These are phyloP conservation scores for Drosophila mimetica DNA, from an alignment of 2,888 invertebrate species.

Conservation along the genomic window DNA sequence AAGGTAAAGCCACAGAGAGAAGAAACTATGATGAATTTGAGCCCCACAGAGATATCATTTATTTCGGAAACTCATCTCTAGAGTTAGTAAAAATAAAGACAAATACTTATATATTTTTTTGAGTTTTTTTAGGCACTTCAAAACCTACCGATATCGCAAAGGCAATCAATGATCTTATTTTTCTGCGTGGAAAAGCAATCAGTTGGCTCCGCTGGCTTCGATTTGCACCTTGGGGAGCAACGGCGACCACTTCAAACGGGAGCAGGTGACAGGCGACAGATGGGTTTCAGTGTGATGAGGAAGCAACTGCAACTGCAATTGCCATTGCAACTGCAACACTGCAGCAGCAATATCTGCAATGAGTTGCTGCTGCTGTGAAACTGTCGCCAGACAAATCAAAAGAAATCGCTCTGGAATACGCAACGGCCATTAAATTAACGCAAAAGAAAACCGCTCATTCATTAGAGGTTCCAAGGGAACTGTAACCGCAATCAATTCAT, in stretches of 20 bases:
- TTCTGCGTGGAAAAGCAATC: constrained; percentile 39
- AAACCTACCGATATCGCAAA: not conserved
- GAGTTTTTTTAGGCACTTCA: not conserved
- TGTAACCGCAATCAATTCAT: not conserved
- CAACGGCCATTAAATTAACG: constrained; percentile 23
- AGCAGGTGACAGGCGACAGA: constrained; percentile 71
- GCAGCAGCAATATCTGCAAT: constrained; percentile 1
- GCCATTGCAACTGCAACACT: constrained; percentile 1
- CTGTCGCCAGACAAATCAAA: constrained; percentile 46
- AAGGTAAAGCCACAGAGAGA: constrained; percentile 20
- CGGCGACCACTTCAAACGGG: constrained; percentile 51
- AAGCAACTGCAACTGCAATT: constrained; percentile 19
- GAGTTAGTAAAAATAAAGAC: not conserved
- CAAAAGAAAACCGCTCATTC: constrained; percentile 31
- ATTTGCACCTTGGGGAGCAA: constrained; percentile 47
- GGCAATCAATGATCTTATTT: not conserved
- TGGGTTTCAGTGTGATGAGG: constrained; percentile 29
- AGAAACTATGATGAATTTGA: not conserved
- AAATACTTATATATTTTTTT: not conserved
- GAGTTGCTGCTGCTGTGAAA: constrained; percentile 5
- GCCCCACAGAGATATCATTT: not conserved
- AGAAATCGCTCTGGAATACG: constrained; percentile 43
- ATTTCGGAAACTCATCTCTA: not conserved
- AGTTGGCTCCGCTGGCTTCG: constrained; percentile 19
- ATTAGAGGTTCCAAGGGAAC: constrained; percentile 22